Evolutionary conservation across 1,140 invertebrate species (phyloP), one percentile per base, ranked within the genome.

Genomic region (Zaprionus camerounensis): DNA sequence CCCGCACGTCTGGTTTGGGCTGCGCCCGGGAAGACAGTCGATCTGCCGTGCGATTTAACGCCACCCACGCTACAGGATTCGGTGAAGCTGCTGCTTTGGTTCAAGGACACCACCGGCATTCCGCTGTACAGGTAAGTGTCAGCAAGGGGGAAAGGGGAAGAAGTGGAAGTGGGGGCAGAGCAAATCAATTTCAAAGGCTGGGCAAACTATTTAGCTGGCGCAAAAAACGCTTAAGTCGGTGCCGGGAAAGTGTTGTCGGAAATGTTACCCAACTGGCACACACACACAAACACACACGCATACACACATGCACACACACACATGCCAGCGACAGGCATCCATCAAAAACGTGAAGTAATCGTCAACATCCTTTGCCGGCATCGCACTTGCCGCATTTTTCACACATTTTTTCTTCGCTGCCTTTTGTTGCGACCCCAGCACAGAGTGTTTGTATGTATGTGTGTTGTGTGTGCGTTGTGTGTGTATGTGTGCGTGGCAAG

Each of bases 41-140:
- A 96, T 68, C 92, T 98, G 78, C 96, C 97, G 1, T 98, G 97
- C 93, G 96, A 97, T 92, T 94, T 97, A 41, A 96, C 96, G 12
- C 95, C 96, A 4, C 95, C 96, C 6, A 93, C 94, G 36, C 93
- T 94, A 3, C 94, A 95, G 71, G 97, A 97, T 81, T 95, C 94
- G 24, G 96, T 97, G 57, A 96, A 94, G 82, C 95, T 97, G 94
- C 94, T 97, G 74, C 94, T 98, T 64, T 97, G 97, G 97, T 97
- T 97, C 93, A 97, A 97, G 92, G 96, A 97, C 87, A 94, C 95
- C 28, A 95, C 94, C 38, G 95, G 96, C 31, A 97, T 97, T 93
- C 97, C 97, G 15, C 94, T 97, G 38, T 97, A 97, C 93, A 97
- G 96, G 97, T 97, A 94, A 95, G 94, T 93, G 17, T n/a, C 46